Evolutionary conservation across 2,113 vertebrate species (phyloP), one percentile per base, ranked within the genome.

Genomic region (Aramus guarauna): DNA sequence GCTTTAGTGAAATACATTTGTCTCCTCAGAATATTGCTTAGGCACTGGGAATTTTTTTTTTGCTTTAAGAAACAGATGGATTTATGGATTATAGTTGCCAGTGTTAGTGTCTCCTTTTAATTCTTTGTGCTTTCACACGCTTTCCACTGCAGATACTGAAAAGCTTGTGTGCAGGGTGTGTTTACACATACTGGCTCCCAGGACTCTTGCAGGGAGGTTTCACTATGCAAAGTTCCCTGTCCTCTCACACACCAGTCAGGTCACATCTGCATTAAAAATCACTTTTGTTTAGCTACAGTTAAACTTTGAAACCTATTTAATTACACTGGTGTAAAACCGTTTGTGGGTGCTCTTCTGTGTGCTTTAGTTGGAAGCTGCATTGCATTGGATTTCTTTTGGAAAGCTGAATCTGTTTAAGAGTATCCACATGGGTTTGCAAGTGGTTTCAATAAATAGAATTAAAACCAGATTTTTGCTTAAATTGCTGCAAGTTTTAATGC

Each of bases 401-500:
- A 81, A 92, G 45, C 84, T 53, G 69, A 81, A 56, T 78, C 72
- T 41, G 23, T 73, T 87, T 85, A 78, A 84, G 73, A 43, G 66
- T 30, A 45, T 55, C 89, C 86, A 69, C 45, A 36, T 73, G 77
- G 37, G 12, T 67, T 89, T 79, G 63, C 32, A 24, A 55, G 55
- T 63, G 74, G 48, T 73, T 96, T 94, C 80, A 90, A 89, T 92
- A 67, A 88, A 76, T 2, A 34, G 50, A 94, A 92, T 94, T 30
- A 63, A 96, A 95, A 30, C 32, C 74, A 91, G 84, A 16, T 75
- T 96, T 96, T 91, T 83, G 26, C 71, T 67, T 62, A 66, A 95
- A 63, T 43, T 5, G 11, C 66, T 68, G 58, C 69, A 79, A 88
- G 69, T 90, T 95, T 78, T 69, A 91, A 69, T 66, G 83, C 87